Evolutionary conservation across 2,113 vertebrate species (phyloP).

Genomic region (Haliaeetus leucogaster): DNA sequence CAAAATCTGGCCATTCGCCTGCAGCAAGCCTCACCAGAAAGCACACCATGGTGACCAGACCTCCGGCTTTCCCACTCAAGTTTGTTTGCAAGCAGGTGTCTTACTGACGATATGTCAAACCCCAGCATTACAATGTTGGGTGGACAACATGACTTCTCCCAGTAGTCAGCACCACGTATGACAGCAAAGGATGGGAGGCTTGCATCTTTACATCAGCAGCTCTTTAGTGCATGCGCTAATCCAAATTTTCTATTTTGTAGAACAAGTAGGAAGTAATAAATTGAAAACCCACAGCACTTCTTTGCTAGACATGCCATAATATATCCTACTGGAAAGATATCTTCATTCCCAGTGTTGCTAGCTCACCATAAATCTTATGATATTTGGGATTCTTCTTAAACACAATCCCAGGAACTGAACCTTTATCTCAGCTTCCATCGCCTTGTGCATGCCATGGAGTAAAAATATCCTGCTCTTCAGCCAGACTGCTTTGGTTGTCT

Average conservation of each 20-base stretch:
- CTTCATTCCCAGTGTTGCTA: neutral
- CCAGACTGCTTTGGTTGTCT: neutral
- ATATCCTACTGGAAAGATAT: neutral
- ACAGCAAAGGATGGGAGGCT: neutral
- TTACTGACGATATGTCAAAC: neutral
- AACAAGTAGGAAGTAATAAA: neutral
- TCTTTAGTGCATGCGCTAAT: neutral
- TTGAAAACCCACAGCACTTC: neutral
- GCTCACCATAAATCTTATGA: neutral
- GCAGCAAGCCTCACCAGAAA: neutral
- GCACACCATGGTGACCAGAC: neutral
- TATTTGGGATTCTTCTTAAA: neutral
- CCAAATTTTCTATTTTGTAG: neutral
- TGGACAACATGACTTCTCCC: rapidly evolving
- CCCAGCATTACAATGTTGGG: neutral
- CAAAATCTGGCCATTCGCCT: neutral
- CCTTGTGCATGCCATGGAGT: neutral
- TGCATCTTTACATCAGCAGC: neutral
- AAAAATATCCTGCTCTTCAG: neutral
- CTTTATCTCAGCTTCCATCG: neutral
- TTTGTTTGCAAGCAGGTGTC: neutral
- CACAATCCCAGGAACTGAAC: neutral
- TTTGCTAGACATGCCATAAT: neutral
- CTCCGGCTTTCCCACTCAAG: neutral
- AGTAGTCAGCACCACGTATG: rapidly evolving